These are phyloP conservation scores for Conchocele bisecta DNA, from an alignment of 2,888 invertebrate species.

Conservation along the genomic window DNA sequence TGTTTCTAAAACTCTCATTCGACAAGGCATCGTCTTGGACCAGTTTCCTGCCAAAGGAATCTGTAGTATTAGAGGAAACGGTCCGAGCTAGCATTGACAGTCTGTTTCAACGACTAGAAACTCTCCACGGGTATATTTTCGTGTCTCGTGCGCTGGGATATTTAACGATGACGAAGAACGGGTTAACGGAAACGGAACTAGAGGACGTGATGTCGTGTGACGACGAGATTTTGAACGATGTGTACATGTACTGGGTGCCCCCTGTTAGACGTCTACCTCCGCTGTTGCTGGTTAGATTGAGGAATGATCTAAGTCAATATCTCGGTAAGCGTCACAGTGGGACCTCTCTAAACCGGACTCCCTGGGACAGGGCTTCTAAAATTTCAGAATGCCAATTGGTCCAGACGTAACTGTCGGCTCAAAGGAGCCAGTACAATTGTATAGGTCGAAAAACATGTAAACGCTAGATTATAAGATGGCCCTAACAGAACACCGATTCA, in stretches of 20 bases:
- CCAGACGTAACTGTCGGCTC: too few species aligned
- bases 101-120: slow-evolving; percentile 70
- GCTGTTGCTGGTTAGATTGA: slow-evolving; percentile 74
- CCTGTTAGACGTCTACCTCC: slow-evolving; percentile 78
- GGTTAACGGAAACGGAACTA: slow-evolving; percentile 74
- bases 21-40: slow-evolving; percentile 76
- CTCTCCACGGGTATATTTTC: slow-evolving; percentile 72
- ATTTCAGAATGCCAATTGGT: too few species aligned
- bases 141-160: slow-evolving; percentile 75
- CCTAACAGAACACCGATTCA: background rate
- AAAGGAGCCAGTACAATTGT: too few species aligned
- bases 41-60: slow-evolving; percentile 65
- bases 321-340: slow-evolving; percentile 66
- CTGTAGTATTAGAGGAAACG: slow-evolving; percentile 63
- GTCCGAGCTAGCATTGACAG: slow-evolving; percentile 67
- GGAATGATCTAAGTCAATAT: slow-evolving; percentile 75
- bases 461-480: too few species aligned
- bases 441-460: too few species aligned
- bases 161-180: slow-evolving; percentile 69
- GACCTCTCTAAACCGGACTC: too few species aligned
- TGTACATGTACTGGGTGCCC: slow-evolving; percentile 77
- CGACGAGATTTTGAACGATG: slow-evolving; percentile 77
- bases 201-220: slow-evolving; percentile 77
- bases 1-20: slow-evolving; percentile 76
- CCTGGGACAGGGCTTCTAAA: too few species aligned